These are phyloP conservation scores for Acanthochromis polyacanthus DNA, from an alignment of 2,113 vertebrate genomes.

Conservation along the genomic window DNA sequence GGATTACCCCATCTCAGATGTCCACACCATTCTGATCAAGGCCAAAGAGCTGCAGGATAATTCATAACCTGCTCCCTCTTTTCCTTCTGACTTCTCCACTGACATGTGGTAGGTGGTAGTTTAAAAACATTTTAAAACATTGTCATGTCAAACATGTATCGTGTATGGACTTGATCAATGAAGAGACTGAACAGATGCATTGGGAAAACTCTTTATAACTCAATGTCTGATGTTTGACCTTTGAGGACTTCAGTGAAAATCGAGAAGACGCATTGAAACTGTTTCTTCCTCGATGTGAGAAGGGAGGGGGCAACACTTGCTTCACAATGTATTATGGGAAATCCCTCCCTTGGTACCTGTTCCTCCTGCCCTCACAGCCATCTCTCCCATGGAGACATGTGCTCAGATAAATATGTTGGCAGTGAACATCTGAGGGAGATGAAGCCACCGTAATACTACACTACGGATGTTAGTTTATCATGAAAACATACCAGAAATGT, in stretches of 20 bases:
- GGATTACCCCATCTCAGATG: conserved; percentile 98
- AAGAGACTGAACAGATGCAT: conserved; percentile 15
- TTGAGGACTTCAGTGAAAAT: conserved; percentile 39
- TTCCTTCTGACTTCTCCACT: neutral
- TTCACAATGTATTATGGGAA: conserved; percentile 60
- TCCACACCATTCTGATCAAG: conserved; percentile 93
- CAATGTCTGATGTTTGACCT: conserved; percentile 7
- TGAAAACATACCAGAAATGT: conserved; percentile 20
- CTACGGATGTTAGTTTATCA: conserved; percentile 15
- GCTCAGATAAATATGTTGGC: conserved; percentile 14
- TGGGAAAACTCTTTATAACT: conserved; percentile 24
- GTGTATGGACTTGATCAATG: conserved; percentile 14
- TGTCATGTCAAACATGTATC: conserved; percentile 27
- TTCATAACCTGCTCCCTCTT: conserved; percentile 79
- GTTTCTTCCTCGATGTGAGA: conserved; percentile 22
- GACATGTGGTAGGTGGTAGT: conserved; percentile 36
- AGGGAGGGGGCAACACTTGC: conserved; percentile 18
- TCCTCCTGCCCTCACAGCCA: conserved; percentile 38
- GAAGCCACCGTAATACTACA: conserved; percentile 18
- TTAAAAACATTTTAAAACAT: conserved; percentile 8
- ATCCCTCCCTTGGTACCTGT: conserved; percentile 1
- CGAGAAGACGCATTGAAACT: conserved; percentile 29
- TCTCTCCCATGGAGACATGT: conserved; percentile 57
- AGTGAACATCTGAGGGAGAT: conserved; percentile 26
- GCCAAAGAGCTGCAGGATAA: conserved; percentile 96